Evolutionary conservation across 2,888 invertebrate species (phyloP).

Genomic region (Protula sp.): DNA sequence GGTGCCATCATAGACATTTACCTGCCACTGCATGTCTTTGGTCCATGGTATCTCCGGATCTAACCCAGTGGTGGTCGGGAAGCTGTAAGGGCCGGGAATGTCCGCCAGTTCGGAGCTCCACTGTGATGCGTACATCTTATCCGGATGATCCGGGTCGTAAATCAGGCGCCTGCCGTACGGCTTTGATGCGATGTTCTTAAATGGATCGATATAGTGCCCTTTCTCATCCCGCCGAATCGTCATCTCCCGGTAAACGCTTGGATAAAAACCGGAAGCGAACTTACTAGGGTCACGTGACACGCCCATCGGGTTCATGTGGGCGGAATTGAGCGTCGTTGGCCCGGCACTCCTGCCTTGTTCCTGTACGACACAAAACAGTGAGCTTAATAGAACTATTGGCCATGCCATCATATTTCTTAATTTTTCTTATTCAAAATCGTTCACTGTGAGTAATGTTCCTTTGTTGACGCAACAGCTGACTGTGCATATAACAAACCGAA

Average conservation of each 20-base stretch:
- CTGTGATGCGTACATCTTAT: constrained; percentile 27
- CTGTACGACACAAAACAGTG: too few relatives aligned
- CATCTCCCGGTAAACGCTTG: constrained; percentile 18
- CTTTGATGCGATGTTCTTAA: constrained; percentile 15
- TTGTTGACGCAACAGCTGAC: too few relatives aligned
- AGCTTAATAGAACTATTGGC: too few relatives aligned
- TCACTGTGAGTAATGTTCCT: too few relatives aligned
- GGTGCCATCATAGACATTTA: too few relatives aligned
- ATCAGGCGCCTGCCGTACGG: constrained; percentile 22
- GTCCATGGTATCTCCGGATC: constrained; percentile 21
- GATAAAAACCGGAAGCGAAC: constrained; percentile 17
- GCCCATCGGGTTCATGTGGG: too few relatives aligned
- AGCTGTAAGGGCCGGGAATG: constrained; percentile 21
- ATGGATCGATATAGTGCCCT: constrained; percentile 25
- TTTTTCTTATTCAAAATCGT: too few relatives aligned
- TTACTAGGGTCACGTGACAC: constrained; percentile 7
- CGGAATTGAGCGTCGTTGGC: too few relatives aligned
- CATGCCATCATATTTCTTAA: too few relatives aligned
- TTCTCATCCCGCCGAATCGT: constrained; percentile 20
- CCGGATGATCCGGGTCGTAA: constrained; percentile 26
- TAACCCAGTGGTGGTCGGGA: constrained; percentile 21
- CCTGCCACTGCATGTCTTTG: constrained; percentile 26
- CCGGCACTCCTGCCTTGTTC: too few relatives aligned
- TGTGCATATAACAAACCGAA: too few relatives aligned
- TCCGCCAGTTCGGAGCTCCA: constrained; percentile 27